These are phyloP conservation scores for Pyxicephalus adspersus DNA, from an alignment of 2,113 vertebrate genomes.

Conservation along the genomic window DNA sequence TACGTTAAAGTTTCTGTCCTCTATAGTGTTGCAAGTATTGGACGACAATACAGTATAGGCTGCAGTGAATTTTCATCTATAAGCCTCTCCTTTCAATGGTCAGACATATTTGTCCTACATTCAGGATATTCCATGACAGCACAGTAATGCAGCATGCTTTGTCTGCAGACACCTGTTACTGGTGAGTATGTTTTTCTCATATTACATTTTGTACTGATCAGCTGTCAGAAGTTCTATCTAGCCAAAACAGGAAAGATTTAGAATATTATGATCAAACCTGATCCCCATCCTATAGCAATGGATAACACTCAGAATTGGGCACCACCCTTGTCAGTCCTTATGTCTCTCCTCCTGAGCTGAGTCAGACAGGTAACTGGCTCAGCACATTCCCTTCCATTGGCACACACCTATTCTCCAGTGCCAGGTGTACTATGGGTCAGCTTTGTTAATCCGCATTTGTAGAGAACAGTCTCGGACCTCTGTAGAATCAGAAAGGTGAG, in stretches of 20 bases:
- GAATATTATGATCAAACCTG: background rate
- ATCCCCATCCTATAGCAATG: background rate
- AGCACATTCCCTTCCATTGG: background rate
- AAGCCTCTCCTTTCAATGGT: too few relatives aligned
- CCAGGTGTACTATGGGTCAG: background rate
- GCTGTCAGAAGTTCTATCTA: background rate
- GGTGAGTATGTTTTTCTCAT: background rate
- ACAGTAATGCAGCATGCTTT: too few relatives aligned
- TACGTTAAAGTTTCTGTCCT: too few relatives aligned
- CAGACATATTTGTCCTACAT: too few relatives aligned
- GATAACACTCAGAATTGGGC: background rate
- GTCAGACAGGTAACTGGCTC: background rate
- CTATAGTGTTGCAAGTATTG: too few relatives aligned
- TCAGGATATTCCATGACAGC: too few relatives aligned
- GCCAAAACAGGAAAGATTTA: background rate
- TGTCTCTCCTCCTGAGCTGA: background rate
- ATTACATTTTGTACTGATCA: background rate
- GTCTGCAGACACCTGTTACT: too few relatives aligned
- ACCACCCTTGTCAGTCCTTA: conserved; percentile 20
- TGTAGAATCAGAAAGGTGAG: background rate
- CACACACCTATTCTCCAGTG: background rate
- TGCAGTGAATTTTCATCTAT: too few relatives aligned
- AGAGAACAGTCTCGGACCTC: background rate
- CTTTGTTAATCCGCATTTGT: too few relatives aligned
- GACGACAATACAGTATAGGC: too few relatives aligned